Evolutionary conservation across 2,888 invertebrate species (phyloP).

Genomic region (Nomada fucata): DNA sequence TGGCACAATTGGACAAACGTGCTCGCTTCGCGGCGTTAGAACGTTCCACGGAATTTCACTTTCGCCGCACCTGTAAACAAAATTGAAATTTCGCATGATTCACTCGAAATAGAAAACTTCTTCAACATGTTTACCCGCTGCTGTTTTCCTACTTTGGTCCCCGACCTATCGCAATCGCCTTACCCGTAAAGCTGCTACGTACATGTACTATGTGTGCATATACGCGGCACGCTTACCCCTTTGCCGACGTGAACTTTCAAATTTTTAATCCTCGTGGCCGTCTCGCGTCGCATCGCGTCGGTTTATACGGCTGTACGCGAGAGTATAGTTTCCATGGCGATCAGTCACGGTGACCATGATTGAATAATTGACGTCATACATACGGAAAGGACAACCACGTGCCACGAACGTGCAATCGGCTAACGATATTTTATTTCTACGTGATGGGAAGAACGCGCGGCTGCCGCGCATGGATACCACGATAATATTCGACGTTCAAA

Average conservation of each 20-base stretch:
- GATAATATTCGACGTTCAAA: neutral
- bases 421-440: neutral
- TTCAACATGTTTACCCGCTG: constrained; percentile 66
- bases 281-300: constrained; percentile 30
- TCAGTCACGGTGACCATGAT: constrained; percentile 69
- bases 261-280: constrained; percentile 72
- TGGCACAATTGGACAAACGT: too few species aligned
- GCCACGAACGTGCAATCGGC: constrained; percentile 8
- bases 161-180: constrained; percentile 68
- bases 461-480: neutral
- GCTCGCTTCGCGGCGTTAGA: too few species aligned
- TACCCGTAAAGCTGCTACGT: constrained; percentile 54
- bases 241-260: constrained; percentile 22
- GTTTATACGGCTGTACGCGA: constrained; percentile 42
- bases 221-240: constrained; percentile 39
- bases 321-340: constrained; percentile 61
- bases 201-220: constrained; percentile 1
- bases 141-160: constrained; percentile 64
- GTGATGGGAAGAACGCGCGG: neutral
- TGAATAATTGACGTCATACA: constrained; percentile 63
- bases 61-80: neutral
- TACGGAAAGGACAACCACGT: constrained; percentile 51
- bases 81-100: constrained; percentile 10
- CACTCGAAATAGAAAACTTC: constrained; percentile 29
- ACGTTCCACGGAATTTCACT: too few species aligned